Conservation (phyloP, 2,797 vertebrate species). For the Microctenopoma lineatum region DNA sequence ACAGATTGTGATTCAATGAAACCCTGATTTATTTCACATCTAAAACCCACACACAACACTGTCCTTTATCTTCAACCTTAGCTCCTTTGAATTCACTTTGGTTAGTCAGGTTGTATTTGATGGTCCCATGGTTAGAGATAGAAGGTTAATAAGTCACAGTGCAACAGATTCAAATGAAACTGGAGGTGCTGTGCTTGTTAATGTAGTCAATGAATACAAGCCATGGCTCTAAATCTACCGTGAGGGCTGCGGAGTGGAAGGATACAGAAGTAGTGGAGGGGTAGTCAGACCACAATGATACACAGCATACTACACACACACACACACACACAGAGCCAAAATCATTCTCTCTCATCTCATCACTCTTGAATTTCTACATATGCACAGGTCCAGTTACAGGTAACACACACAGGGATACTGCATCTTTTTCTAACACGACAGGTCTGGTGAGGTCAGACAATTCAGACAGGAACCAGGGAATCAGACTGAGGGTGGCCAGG, state of each 20-base stretch:
- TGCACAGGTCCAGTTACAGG: constrained; percentile 55
- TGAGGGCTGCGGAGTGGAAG: constrained; percentile 51
- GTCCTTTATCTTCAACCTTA: not conserved
- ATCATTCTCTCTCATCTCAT: constrained; percentile 31
- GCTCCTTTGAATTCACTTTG: constrained; percentile 1
- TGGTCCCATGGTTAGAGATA: not conserved
- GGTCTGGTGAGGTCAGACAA: constrained; percentile 57
- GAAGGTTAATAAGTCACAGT: constrained; percentile 42
- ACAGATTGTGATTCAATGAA: not conserved
- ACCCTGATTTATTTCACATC: not conserved
- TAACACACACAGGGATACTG: constrained; percentile 81
- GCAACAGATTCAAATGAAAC: constrained; percentile 41
- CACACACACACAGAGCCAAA: constrained; percentile 24
- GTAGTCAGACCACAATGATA: constrained; percentile 56
- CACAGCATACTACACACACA: constrained; percentile 17
- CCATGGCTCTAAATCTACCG: constrained; percentile 53
- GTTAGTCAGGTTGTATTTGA: constrained; percentile 22
- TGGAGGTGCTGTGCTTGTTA: constrained; percentile 40
- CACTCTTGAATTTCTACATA: constrained; percentile 31
- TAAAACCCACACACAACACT: not conserved
- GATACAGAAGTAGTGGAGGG: constrained; percentile 41
- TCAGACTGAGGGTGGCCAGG: constrained; percentile 62
- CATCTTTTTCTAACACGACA: constrained; percentile 79
- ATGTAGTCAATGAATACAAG: constrained; percentile 52
- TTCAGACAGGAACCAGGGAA: constrained; percentile 54